A percentile compares a stretch with the other conserved stretches of the same genome.
These are phyloP conservation scores for Chironomus tepperi DNA, from an alignment of 1,140 invertebrate genomes.

Conservation along the genomic window DNA sequence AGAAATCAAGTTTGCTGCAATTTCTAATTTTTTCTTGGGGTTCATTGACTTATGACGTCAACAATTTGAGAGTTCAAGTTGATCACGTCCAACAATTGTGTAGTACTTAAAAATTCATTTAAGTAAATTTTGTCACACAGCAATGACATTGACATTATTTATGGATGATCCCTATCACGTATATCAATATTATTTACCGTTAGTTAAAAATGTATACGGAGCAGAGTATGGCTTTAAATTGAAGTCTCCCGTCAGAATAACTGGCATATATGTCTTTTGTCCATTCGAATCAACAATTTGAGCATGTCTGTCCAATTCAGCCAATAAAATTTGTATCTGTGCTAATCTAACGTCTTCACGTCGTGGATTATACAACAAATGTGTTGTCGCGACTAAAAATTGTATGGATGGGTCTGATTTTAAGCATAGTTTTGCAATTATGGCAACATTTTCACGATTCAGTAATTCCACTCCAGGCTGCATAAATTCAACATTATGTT, in stretches of 20 bases:
- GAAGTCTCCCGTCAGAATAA: constrained; percentile 83
- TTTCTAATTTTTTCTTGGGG: no score
- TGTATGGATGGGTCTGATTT: constrained; percentile 42
- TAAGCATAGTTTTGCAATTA: constrained; percentile 64
- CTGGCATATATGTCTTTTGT: constrained; percentile 50
- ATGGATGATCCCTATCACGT: no score
- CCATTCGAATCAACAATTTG: constrained; percentile 28
- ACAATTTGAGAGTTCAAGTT: no score
- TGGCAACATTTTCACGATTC: constrained; percentile 78
- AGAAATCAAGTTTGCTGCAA: no score
- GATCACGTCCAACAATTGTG: no score
- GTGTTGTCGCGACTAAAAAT: constrained; percentile 81
- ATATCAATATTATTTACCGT: constrained; percentile 42
- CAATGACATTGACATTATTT: no score
- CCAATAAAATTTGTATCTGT: constrained; percentile 69
- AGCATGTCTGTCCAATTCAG: constrained; percentile 64
- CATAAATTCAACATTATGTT: constrained; percentile 52
- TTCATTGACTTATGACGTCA: no score
- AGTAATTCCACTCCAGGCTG: constrained; percentile 47
- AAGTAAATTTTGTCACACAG: no score
- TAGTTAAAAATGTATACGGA: constrained; percentile 61
- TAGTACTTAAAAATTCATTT: no score
- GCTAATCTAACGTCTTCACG: constrained; percentile 81
- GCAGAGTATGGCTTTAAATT: constrained; percentile 66
- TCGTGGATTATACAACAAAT: constrained; percentile 87